Base-by-base conservation (phyloP, 2,797 vertebrate species). In the Gadopsis marmoratus region DNA sequence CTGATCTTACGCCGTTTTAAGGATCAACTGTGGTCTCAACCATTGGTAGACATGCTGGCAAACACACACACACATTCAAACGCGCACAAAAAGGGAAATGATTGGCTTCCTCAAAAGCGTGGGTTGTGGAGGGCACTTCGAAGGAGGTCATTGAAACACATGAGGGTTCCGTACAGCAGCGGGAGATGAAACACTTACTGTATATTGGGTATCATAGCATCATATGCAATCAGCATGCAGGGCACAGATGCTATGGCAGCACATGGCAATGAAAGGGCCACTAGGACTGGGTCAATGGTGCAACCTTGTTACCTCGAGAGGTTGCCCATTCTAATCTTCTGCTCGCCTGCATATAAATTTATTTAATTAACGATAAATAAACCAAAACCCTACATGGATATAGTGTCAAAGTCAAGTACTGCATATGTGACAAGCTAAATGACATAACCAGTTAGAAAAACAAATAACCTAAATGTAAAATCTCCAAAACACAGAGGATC, bases 281-380 rank as follows among this genome's bases (percentile, higher is more conserved):
- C 83, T 19, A 79, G 92, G 91, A 93, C 92, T 91, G 92, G 91
- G 90, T 93, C 90, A 86, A 84, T 19, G 62, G 45, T 16, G 39
- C 41, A 74, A 87, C 72, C 71, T 79, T 48, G 54, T 84, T 86
- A 81, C 76, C 76, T 79, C 8, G 39, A 86, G 76, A 82, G 71
- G 70, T 47, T 72, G 72, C 56, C 50, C 4, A 65, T 70, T 67
- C 51, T 64, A 54, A 74, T 83, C 70, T 59, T 50, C 48, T 3
- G 7, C 50, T 19, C 4, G 17, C 45, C 69, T 26, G 14, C 59
- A 59, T 69, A 9, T 67, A 54, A 83, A 71, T 29, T 37, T 71
- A 79, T 69, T 7, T 39, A 7, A 39, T 63, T 67, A 58, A 56
- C 55, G 66, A 19, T 56, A 50, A 80, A 71, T 60, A 59, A 59